phyloP scores from a whole-genome alignment of 2,888 invertebrate species.

The Agrypnus murinus region DNA sequence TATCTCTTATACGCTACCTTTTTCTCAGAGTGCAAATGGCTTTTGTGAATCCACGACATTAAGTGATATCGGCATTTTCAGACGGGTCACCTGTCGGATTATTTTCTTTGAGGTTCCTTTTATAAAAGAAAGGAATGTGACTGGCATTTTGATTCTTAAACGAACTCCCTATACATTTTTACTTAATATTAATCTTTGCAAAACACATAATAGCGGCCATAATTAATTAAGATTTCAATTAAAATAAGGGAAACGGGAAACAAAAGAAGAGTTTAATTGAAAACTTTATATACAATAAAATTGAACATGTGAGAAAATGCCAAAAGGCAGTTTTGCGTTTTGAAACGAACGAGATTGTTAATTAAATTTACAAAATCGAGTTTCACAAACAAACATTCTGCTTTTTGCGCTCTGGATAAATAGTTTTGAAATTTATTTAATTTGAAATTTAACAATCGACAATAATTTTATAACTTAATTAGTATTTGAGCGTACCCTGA shows the following conservation, averaged over 20 bases:
- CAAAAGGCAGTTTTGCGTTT: too few species aligned
- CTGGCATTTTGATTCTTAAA: too few species aligned
- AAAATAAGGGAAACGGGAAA: background rate
- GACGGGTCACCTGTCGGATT: slow-evolving; percentile 42
- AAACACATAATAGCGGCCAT: background rate
- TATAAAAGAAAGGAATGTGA: slow-evolving; percentile 19
- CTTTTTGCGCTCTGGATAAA: background rate
- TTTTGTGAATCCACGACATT: slow-evolving; percentile 28
- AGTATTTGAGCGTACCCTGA: background rate
- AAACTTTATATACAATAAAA: background rate
- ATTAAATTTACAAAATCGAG: background rate
- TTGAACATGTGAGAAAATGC: background rate
- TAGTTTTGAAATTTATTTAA: background rate
- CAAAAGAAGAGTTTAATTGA: background rate
- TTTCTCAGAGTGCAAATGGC: slow-evolving; percentile 19
- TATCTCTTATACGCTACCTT: slow-evolving; percentile 3
- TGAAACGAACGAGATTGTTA: background rate
- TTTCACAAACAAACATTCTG: background rate
- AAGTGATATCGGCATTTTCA: slow-evolving; percentile 38
- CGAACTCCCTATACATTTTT: too few species aligned
- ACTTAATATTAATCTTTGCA: background rate
- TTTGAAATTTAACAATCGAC: too few species aligned
- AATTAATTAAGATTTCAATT: background rate
- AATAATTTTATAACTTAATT: too few species aligned
- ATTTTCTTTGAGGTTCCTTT: slow-evolving; percentile 29